Evolutionary conservation across 2,888 invertebrate genomes (phyloP).

Genomic region (Hyalella azteca): DNA sequence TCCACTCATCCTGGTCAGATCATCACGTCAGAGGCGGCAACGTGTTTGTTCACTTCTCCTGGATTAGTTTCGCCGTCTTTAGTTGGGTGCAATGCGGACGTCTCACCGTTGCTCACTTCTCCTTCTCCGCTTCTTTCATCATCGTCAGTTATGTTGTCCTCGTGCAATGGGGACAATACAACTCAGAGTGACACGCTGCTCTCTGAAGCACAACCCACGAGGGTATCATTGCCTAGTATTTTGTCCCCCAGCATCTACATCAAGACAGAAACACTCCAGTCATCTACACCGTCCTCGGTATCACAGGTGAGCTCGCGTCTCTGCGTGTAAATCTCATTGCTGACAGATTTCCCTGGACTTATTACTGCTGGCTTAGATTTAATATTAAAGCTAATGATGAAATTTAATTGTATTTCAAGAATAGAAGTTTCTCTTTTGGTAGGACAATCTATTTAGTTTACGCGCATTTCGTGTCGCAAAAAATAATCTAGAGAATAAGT

Average conservation of each 20-base stretch:
- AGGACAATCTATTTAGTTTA: too few species aligned
- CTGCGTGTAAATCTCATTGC: not conserved
- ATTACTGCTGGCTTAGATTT: not conserved
- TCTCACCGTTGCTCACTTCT: not conserved
- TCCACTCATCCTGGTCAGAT: too few species aligned
- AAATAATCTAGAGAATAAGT: too few species aligned
- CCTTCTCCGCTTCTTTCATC: constrained; percentile 9
- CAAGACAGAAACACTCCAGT: not conserved
- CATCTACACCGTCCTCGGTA: not conserved
- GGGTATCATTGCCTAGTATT: not conserved
- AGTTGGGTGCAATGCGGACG: not conserved
- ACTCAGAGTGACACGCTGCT: not conserved
- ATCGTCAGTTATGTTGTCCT: not conserved
- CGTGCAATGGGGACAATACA: not conserved
- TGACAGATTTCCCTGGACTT: not conserved
- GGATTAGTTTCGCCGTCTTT: constrained; percentile 38
- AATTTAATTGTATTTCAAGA: not conserved
- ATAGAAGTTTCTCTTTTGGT: too few species aligned
- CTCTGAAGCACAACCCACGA: not conserved
- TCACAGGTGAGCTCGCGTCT: not conserved
- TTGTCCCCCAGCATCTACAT: constrained; percentile 1
- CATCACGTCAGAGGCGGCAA: not conserved
- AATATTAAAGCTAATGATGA: not conserved
- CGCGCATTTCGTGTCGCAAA: too few species aligned
- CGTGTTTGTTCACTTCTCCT: constrained; percentile 22